Evolutionary conservation across 2,888 invertebrate species (phyloP), one percentile per base, ranked within the genome.

Genomic region (Polyploca ridens): DNA sequence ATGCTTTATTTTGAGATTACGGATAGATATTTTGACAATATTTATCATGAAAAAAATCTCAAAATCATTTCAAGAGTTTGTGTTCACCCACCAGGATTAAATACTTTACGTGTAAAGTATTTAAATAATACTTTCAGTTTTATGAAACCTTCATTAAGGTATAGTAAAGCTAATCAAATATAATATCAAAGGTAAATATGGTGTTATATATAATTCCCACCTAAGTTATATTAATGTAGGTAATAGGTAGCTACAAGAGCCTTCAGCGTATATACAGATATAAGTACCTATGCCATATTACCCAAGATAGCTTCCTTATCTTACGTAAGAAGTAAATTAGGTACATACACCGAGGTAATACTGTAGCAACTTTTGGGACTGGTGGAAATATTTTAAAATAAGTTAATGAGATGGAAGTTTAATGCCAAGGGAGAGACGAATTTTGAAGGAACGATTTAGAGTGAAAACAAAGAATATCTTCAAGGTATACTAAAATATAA

Each of bases 321-420:
- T 54, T 54, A 54, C 16, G 54, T 54, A 19, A 54, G 10, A 19
- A 19, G 54, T 10, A 54, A 54, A 54, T 54, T 54, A 54, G 54
- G 10, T 38, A 38, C 41, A 41, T 41, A 54, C 54, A 19, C 16
- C n/a, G 46, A n/a, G 54, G 16, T 54, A 16, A 49, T 49, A 16
- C 16, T 16, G 7, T 49, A 54, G 7, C 19, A 54, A 10, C 16
- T 54, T 54, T 54, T 19, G 10, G 19, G 54, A 19, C 54, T 54
- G 54, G 19, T n/a, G 54, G 19, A 54, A 54, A 54, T 54, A 54
- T 54, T 54, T 16, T 19, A 19, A 54, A 54, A 54, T 54, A 54
- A 54, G 10, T 46, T 46, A n/a, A 46, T n/a, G 54, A 19, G 19
- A 54, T 54, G 54, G 54, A 54, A 19, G 49, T 8, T 54, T 54